Evolutionary conservation across 2,888 invertebrate species (phyloP).

Genomic region (Cryptus armator): DNA sequence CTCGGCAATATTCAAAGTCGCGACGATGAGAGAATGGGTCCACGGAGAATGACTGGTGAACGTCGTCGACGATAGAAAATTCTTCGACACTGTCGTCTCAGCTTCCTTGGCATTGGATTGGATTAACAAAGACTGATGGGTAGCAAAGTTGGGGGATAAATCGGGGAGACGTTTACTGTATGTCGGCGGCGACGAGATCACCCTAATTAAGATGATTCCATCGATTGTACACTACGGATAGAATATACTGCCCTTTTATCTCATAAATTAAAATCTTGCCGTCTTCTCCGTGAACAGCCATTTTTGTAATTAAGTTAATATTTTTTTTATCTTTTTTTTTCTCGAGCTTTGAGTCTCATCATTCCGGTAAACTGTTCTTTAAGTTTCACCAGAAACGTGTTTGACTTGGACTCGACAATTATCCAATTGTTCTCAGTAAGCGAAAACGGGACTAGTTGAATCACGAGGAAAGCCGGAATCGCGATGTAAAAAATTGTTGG

Average conservation of each 20-base stretch:
- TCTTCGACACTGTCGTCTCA: not conserved
- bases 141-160: not conserved
- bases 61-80: constrained; percentile 13
- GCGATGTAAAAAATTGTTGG: too few species aligned
- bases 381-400: not conserved
- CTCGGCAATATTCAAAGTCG: constrained; percentile 59
- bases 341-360: too few species aligned
- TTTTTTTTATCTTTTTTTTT: not conserved
- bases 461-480: too few species aligned
- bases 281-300: not conserved
- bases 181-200: not conserved
- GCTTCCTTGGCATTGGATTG: not conserved
- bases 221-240: not conserved
- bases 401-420: not conserved
- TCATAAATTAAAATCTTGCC: not conserved
- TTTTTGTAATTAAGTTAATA: not conserved
- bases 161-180: not conserved
- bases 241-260: not conserved
- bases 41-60: not conserved
- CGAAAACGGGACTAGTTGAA: too few species aligned
- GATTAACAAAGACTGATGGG: not conserved
- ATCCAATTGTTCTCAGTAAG: too few species aligned
- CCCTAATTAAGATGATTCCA: not conserved
- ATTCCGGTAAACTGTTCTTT: too few species aligned
- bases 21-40: constrained; percentile 17